Evolutionary conservation across 2,888 invertebrate genomes (phyloP), one percentile per base, ranked within the genome.

Genomic region (Papilio gigon): DNA sequence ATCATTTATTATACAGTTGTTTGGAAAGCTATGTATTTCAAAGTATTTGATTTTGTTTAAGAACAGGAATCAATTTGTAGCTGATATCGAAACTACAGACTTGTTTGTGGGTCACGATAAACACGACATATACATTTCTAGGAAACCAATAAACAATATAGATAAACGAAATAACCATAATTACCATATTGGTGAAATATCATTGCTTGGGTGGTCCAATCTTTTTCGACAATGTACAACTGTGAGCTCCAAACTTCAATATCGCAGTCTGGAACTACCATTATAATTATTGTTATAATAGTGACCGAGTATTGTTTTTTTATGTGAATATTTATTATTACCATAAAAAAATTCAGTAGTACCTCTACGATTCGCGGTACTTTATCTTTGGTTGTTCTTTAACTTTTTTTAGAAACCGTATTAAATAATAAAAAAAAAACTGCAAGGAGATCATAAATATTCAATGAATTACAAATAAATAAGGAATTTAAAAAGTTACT

Each of bases 1-100:
- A 30, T 30, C n/a, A 65, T 65, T 59, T 44, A 58, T 58, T 58
- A 33, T 11, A 30, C 33, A 20, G 27, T 12, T 12, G 20, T 44
- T 40, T 42, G 30, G 42, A 65, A 65, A 58, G 58, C 5, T 35
- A 56, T 27, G 37, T 11, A 40, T 35, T 17, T 35, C 0, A 63
- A 35, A 63, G 40, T 61, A n/a, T 53, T 53, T 30, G n/a, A 30
- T 27, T 53, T n/a, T 53, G 12, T 17, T 25, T 30, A 14, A 50
- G 25, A 50, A 17, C 9, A 53, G 8, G 30, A 53, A 30, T 53
- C 53, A 53, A 53, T 53, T 30, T 30, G n/a, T 2, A 6, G n/a
- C 27, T n/a, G 53, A 27, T 53, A 53, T 53, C 30, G 30, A 30
- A 30, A 30, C 30, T 8, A 22, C 22, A 50, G 14, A 25, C 1